Evolutionary conservation across 1,140 invertebrate species (phyloP).

Genomic region (Caenorhabditis tropicalis): DNA sequence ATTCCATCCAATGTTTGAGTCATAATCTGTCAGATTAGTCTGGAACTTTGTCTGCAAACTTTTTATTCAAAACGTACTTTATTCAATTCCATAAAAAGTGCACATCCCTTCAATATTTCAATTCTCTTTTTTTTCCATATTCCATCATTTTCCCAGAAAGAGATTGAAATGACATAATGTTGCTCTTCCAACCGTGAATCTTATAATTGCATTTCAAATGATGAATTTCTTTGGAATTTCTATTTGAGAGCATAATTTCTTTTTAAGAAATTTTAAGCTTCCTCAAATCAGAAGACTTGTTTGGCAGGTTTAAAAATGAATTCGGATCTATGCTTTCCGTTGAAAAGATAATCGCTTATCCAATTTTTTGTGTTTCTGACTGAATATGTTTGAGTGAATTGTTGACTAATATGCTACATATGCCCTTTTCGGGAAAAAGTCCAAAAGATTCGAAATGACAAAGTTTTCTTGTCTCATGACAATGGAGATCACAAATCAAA

Average conservation of each 20-base stretch:
- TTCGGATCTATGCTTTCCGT: not conserved
- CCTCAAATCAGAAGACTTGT: not conserved
- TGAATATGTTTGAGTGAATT: not conserved
- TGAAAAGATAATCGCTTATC: not conserved
- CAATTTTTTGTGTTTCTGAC: not conserved
- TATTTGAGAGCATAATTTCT: not conserved
- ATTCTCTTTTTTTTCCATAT: not conserved
- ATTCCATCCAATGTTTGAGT: not conserved
- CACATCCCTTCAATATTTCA: not conserved
- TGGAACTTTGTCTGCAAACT: not conserved
- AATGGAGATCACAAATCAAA: not conserved
- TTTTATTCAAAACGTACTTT: not conserved
- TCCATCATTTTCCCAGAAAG: not conserved
- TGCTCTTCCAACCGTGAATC: not conserved
- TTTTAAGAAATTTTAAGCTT: not conserved
- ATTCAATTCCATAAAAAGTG: not conserved
- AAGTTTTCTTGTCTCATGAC: not conserved
- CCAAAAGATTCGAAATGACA: too few relatives aligned
- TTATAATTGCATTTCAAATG: not conserved
- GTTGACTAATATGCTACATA: not conserved
- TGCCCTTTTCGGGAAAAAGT: not conserved
- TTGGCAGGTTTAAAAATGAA: not conserved
- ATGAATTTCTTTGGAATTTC: not conserved
- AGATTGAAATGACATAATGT: not conserved
- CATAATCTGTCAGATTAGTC: not conserved